phyloP scores from a whole-genome alignment of 2,888 invertebrate species.

The Hyles lineata region DNA sequence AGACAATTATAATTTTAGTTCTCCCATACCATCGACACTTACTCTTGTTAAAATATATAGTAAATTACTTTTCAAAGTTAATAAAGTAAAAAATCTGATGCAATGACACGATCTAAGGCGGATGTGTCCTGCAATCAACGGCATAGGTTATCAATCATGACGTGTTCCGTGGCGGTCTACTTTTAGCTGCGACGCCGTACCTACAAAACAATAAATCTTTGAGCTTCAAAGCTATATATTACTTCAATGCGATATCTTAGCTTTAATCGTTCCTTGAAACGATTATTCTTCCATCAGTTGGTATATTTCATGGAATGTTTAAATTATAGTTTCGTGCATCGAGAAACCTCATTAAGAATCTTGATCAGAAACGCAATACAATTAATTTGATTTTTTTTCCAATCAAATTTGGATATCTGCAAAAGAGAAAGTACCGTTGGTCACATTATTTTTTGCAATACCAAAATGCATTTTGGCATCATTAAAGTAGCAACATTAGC shows the following conservation, averaged over 20 bases:
- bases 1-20: constrained; percentile 12
- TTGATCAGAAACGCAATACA: background rate
- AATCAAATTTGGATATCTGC: background rate
- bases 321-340: background rate
- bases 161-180: constrained; percentile 20
- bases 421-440: constrained; percentile 26
- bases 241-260: background rate
- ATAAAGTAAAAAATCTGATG: constrained; percentile 9
- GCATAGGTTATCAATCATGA: constrained; percentile 23
- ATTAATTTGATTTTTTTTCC: background rate
- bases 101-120: background rate
- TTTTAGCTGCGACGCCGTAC: background rate
- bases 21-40: background rate
- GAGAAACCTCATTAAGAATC: constrained; percentile 7
- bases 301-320: background rate
- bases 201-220: constrained; percentile 11
- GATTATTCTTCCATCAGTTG: background rate
- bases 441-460: constrained; percentile 27
- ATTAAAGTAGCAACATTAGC: constrained; percentile 60
- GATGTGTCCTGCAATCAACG: constrained; percentile 25
- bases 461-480: constrained; percentile 46
- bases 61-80: background rate
- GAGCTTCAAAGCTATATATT: constrained; percentile 16
- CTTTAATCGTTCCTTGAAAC: background rate
- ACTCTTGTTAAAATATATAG: background rate